phyloP scores from a whole-genome alignment of 2,797 vertebrate genomes.

The Rhadinocentrus ornatus region DNA sequence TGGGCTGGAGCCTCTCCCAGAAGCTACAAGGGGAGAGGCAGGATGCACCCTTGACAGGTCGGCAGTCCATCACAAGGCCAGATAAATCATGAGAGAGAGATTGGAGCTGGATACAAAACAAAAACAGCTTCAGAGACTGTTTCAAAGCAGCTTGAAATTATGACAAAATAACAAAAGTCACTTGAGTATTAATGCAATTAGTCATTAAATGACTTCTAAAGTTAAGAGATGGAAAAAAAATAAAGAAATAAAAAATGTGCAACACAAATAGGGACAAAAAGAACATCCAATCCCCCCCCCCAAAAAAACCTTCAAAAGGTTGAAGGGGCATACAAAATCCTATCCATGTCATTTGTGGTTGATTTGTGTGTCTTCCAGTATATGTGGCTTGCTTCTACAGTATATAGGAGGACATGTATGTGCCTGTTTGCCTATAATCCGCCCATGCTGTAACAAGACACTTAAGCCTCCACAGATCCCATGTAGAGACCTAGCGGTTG shows the following conservation, averaged over 20 bases:
- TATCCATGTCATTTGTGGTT: background rate
- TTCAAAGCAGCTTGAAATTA: too few species aligned
- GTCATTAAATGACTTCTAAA: background rate
- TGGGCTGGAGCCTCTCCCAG: too few species aligned
- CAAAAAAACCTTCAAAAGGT: background rate
- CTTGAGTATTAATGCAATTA: too few species aligned
- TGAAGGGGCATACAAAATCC: background rate
- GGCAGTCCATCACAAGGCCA: too few species aligned
- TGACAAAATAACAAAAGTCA: background rate
- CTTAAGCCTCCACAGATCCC: constrained; percentile 1
- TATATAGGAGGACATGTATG: background rate
- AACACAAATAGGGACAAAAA: too few species aligned
- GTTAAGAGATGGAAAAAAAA: background rate
- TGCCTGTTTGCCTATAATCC: constrained; percentile 3
- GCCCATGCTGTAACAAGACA: background rate
- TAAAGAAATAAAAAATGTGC: background rate
- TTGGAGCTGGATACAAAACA: too few species aligned
- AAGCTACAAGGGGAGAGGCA: too few species aligned
- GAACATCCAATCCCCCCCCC: background rate
- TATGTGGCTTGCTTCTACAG: background rate
- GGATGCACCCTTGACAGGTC: too few species aligned
- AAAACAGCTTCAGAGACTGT: too few species aligned
- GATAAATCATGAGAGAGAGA: too few species aligned
- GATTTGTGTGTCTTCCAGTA: background rate
- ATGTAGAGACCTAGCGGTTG: background rate